These are phyloP conservation scores for Diplogasteroides magnus DNA, from an alignment of 1,140 invertebrate genomes.

Conservation along the genomic window DNA sequence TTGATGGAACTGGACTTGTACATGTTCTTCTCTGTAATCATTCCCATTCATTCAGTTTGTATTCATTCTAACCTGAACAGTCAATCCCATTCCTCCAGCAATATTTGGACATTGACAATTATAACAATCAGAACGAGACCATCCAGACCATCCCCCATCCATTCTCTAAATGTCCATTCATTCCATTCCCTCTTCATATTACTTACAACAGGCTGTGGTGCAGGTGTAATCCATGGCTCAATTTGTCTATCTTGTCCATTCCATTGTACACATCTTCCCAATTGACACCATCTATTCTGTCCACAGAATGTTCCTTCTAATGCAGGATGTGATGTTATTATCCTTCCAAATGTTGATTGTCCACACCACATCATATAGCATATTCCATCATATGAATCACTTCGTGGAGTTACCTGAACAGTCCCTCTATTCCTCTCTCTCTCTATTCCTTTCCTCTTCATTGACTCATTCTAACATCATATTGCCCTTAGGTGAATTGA, in stretches of 20 bases:
- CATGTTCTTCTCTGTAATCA: conserved; percentile 27
- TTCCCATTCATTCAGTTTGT: not conserved
- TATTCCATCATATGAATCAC: conserved; percentile 54
- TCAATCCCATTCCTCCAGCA: conserved; percentile 43
- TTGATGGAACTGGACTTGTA: conserved; percentile 40
- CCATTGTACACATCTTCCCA: conserved; percentile 53
- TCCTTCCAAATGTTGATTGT: conserved; percentile 45
- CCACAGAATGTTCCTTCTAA: conserved; percentile 39
- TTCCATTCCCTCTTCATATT: not conserved
- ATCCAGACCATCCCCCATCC: conserved; percentile 49
- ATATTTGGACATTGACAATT: conserved; percentile 43
- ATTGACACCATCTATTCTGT: conserved; percentile 42
- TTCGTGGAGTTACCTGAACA: conserved; percentile 48
- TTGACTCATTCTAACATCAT: not conserved
- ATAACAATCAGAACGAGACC: conserved; percentile 37
- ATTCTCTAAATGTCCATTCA: conserved; percentile 26
- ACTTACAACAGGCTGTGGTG: not conserved
- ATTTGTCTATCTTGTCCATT: conserved; percentile 5
- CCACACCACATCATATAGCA: conserved; percentile 57
- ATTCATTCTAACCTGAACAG: conserved; percentile 26
- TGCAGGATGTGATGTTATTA: conserved; percentile 54
- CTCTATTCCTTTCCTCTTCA: not conserved
- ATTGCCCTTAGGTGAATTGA: too few relatives aligned
- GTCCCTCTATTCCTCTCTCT: not conserved
- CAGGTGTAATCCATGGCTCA: conserved; percentile 13